Percentiles rank a stretch among this genome's conserved stretches.
Evolutionary conservation across 2,797 vertebrate species (phyloP).

Genomic region (Acomys russatus): DNA sequence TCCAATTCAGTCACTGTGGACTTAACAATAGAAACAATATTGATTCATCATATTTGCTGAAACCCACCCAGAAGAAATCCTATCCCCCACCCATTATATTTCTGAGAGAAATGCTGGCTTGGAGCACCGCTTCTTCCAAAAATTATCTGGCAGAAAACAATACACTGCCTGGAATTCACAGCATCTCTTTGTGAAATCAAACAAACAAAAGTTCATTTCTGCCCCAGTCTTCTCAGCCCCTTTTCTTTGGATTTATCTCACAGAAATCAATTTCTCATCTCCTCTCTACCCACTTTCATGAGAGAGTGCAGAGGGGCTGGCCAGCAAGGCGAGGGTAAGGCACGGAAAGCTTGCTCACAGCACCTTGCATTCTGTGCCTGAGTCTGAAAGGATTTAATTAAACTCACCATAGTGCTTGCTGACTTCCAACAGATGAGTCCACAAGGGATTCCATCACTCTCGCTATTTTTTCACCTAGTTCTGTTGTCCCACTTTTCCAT

Average conservation of each 20-base stretch:
- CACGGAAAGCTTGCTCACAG: too few species aligned
- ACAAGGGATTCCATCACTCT: background rate
- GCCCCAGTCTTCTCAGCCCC: constrained; percentile 6
- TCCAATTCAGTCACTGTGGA: constrained; percentile 61
- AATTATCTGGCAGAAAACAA: constrained; percentile 64
- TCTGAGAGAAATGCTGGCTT: constrained; percentile 50
- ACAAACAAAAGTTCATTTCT: constrained; percentile 77
- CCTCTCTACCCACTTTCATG: background rate
- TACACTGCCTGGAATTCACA: constrained; percentile 59
- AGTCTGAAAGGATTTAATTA: background rate
- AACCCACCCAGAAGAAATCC: constrained; percentile 59
- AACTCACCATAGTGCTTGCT: background rate
- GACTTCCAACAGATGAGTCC: background rate
- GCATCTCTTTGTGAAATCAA: constrained; percentile 73
- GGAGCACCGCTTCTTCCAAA: constrained; percentile 69
- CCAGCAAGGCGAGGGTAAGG: background rate
- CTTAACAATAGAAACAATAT: constrained; percentile 68
- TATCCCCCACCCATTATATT: constrained; percentile 39
- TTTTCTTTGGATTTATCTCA: constrained; percentile 52
- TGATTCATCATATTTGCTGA: constrained; percentile 68
- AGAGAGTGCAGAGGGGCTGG: background rate
- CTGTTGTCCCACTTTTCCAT: background rate
- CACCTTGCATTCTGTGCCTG: background rate
- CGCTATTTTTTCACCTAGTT: background rate
- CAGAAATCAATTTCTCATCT: constrained; percentile 69